These are phyloP conservation scores for Metellina segmentata DNA, from an alignment of 2,888 invertebrate genomes.

Conservation along the genomic window DNA sequence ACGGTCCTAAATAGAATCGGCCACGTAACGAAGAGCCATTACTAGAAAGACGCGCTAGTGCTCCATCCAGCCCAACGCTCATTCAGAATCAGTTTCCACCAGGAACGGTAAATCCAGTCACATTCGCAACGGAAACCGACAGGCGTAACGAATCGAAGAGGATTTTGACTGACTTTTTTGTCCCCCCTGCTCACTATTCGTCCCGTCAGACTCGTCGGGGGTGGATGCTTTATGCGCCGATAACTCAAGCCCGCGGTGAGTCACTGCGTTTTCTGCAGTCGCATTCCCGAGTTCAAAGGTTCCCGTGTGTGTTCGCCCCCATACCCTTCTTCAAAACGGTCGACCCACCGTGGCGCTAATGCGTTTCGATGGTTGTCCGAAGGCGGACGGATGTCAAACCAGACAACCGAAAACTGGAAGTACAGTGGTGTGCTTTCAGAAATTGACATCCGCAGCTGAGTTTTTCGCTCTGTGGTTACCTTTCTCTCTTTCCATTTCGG, in stretches of 20 bases:
- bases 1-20: no score
- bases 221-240: constrained; percentile 8
- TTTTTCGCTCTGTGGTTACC: constrained; percentile 33
- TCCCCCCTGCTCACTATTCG: neutral
- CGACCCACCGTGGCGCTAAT: constrained; percentile 56
- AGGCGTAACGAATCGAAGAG: constrained; percentile 3
- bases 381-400: constrained; percentile 52
- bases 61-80: no score
- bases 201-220: neutral
- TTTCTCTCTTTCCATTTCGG: constrained; percentile 12
- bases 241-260: constrained; percentile 14
- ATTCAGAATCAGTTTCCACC: neutral
- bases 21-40: no score
- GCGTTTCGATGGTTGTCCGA: constrained; percentile 60
- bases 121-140: constrained; percentile 4
- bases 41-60: no score
- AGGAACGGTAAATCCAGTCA: neutral
- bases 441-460: constrained; percentile 37
- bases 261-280: neutral
- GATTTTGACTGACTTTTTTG: constrained; percentile 15
- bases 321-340: constrained; percentile 19
- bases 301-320: constrained; percentile 11
- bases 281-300: constrained; percentile 55
- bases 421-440: constrained; percentile 28
- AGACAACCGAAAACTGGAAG: constrained; percentile 65